These are phyloP conservation scores for Megalops atlanticus DNA, from an alignment of 2,113 vertebrate species.

Conservation along the genomic window DNA sequence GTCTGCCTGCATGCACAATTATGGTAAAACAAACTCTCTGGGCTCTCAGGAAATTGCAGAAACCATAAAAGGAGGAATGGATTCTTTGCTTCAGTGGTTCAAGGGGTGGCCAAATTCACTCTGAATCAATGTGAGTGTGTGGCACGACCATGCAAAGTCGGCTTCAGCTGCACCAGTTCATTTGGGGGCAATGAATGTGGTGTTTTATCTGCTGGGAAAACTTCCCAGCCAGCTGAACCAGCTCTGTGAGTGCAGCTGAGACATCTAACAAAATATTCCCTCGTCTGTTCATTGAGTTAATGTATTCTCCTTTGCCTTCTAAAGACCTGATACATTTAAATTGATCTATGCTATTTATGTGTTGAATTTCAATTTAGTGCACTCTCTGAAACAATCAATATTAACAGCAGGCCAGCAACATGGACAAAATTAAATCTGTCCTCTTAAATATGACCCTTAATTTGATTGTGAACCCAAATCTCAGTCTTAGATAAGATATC, in stretches of 20 bases:
- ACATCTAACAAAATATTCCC: not conserved
- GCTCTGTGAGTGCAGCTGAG: not conserved
- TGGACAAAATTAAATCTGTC: not conserved
- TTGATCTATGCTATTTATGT: not conserved
- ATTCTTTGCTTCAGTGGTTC: slow-evolving; percentile 33
- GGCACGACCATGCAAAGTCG: not conserved
- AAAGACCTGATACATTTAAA: not conserved
- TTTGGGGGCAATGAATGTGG: slow-evolving; percentile 52
- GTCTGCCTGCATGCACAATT: slow-evolving; percentile 5
- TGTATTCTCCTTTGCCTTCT: not conserved
- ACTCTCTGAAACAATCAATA: not conserved
- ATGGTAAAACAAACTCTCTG: not conserved
- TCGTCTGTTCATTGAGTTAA: not conserved
- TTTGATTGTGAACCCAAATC: not conserved
- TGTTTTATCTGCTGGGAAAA: slow-evolving; percentile 60
- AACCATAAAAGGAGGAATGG: slow-evolving; percentile 22
- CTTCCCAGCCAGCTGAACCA: not conserved
- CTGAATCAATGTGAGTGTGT: slow-evolving; percentile 32
- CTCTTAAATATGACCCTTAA: too few relatives aligned
- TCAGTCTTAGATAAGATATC: not conserved
- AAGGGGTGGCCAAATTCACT: slow-evolving; percentile 35
- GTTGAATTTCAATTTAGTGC: too few relatives aligned
- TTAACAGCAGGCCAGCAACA: not conserved
- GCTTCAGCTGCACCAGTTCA: slow-evolving; percentile 43
- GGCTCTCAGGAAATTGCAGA: slow-evolving; percentile 1